Evolutionary conservation across 2,888 invertebrate species (phyloP).

Genomic region (Cheilosia grossa): DNA sequence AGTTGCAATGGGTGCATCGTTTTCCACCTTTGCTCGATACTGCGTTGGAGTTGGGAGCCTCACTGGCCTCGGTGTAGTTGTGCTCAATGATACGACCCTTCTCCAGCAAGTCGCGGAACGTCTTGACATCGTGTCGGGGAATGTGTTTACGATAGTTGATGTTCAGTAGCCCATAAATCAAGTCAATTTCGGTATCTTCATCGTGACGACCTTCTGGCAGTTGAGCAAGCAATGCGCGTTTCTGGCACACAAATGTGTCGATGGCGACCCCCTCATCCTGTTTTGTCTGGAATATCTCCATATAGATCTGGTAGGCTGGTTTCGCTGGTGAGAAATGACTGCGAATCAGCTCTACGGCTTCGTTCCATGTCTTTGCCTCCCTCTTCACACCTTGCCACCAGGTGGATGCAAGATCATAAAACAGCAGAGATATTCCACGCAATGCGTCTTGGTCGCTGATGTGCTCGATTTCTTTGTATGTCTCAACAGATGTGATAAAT

Average conservation of each 20-base stretch:
- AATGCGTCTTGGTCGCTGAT: conserved; percentile 80
- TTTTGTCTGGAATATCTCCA: conserved; percentile 80
- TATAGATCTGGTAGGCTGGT: conserved; percentile 81
- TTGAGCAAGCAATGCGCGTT: conserved; percentile 81
- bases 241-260: conserved; percentile 80
- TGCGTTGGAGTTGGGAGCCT: conserved; percentile 65
- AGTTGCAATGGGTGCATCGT: conserved; percentile 80
- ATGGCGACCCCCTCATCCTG: conserved; percentile 78
- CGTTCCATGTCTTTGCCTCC: conserved; percentile 81
- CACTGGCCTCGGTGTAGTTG: conserved; percentile 77
- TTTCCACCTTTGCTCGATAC: conserved; percentile 76
- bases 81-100: conserved; percentile 80
- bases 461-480: conserved; percentile 80
- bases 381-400: conserved; percentile 82
- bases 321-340: conserved; percentile 81
- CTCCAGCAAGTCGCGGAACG: conserved; percentile 80
- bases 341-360: conserved; percentile 79
- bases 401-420: conserved; percentile 79
- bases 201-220: conserved; percentile 80
- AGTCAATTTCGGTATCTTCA: conserved; percentile 80
- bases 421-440: conserved; percentile 79
- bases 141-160: conserved; percentile 81
- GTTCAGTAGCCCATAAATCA: conserved; percentile 80
- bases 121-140: conserved; percentile 77
- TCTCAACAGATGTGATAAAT: conserved; percentile 79